Evolutionary conservation across 2,888 invertebrate genomes (phyloP), one percentile per base, ranked within the genome.

Genomic region (Heliconius cydno): DNA sequence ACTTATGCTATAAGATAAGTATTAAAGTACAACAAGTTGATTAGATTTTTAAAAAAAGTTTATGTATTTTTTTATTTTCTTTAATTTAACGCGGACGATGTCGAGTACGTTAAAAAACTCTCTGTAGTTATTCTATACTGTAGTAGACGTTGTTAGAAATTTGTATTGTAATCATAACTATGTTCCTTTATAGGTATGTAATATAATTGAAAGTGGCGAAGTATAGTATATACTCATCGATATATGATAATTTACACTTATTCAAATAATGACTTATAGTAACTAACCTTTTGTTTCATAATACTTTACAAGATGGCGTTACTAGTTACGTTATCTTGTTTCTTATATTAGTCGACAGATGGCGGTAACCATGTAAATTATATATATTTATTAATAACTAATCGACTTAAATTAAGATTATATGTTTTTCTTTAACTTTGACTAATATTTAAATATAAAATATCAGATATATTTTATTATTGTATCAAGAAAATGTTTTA

Each of bases 1-100:
- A 83, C 84, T 94, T 1, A 86, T 90, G 86, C 79, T 89, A 3
- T 90, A 87, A 84, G 60, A 22, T 19, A 25, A 30, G 22, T 10
- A 12, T n/a, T 10, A 7, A 19, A 52, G 9, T 71, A 13, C 28
- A 12, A 71, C 4, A 28, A 22, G 57, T 22, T 57, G 22, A 57
- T 57, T 57, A 57, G 57, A 57, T 57, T 57, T 22, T 46, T 34
- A 6, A 0, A 3, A 19, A 57, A 57, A 22, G 57, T 57, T 57
- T 22, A 57, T 57, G 22, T 57, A 19, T 9, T 57, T 65, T 65
- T 65, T 65, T 28, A 13, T 25, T 65, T 13, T 25, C 15, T 57
- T 57, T 1, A 19, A 13, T 65, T 15, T 65, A 30, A 65, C 15
- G 65, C 5, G 15, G 25, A 28, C 65, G 65, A 13, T 65, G 28